phyloP scores from a whole-genome alignment of 2,113 vertebrate species.

The Austrofundulus limnaeus region DNA sequence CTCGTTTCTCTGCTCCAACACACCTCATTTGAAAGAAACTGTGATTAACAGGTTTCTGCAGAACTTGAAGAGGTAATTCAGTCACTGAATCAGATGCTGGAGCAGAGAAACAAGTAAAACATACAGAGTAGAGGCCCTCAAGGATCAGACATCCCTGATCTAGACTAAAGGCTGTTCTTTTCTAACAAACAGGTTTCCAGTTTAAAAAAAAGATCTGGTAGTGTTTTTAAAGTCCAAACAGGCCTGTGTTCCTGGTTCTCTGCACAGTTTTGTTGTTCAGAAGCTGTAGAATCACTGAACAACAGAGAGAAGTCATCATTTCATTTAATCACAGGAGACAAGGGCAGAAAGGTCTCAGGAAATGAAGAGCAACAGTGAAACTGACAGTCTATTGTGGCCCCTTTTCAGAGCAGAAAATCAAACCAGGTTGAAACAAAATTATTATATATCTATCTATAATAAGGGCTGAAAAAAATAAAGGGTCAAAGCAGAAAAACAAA shows the following conservation, averaged over 20 bases:
- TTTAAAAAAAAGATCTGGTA: too few relatives aligned
- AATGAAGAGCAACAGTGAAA: conserved; percentile 16
- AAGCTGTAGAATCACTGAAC: not conserved
- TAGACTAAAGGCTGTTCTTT: too few relatives aligned
- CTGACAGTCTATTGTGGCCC: not conserved
- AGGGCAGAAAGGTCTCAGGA: conserved; percentile 13
- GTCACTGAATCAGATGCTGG: too few relatives aligned
- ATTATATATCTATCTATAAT: not conserved
- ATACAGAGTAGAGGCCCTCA: too few relatives aligned
- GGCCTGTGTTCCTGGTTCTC: conserved; percentile 1
- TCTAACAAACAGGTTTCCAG: too few relatives aligned
- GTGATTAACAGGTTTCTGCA: too few relatives aligned
- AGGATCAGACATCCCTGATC: too few relatives aligned
- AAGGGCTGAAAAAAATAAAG: conserved; percentile 33
- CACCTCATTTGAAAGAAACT: too few relatives aligned
- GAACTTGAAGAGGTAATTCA: too few relatives aligned
- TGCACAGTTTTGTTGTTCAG: conserved; percentile 23
- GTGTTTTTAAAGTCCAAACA: not conserved
- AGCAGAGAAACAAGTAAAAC: too few relatives aligned
- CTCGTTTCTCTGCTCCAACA: too few relatives aligned
- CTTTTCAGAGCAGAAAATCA: not conserved
- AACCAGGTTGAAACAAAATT: conserved; percentile 1
- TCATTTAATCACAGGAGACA: conserved; percentile 29
- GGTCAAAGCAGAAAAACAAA: not conserved
- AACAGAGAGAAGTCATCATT: conserved; percentile 20